Conservation (phyloP, 2,888 invertebrate genomes). For the Caenorhabditis sp. region DNA sequence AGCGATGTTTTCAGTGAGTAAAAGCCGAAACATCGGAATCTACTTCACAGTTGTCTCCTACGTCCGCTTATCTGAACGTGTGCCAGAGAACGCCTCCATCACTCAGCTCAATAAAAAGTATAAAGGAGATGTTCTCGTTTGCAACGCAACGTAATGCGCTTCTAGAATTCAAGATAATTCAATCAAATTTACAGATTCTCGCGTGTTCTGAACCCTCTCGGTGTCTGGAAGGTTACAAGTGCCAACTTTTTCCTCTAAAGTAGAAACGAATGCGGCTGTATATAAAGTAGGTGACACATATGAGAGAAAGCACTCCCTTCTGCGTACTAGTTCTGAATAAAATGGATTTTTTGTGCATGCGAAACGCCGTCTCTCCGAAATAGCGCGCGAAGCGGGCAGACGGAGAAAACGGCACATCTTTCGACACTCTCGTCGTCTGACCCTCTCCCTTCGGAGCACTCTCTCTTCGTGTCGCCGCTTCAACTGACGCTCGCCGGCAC, state of each 20-base stretch:
- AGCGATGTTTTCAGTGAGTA: slow-evolving; percentile 52
- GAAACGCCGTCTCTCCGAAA: slow-evolving; percentile 40
- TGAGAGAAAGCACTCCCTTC: slow-evolving; percentile 1
- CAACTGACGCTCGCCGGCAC: slow-evolving; percentile 20
- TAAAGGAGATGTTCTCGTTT: slow-evolving; percentile 48
- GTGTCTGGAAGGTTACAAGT: slow-evolving; percentile 64
- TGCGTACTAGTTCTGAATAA: slow-evolving; percentile 41
- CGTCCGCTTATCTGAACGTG: slow-evolving; percentile 47
- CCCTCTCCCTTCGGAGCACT: slow-evolving; percentile 31
- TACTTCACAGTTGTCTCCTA: slow-evolving; percentile 65
- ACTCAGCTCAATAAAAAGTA: slow-evolving; percentile 52
- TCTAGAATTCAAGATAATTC: background rate
- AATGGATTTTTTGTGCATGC: slow-evolving; percentile 44
- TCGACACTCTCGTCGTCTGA: slow-evolving; percentile 42
- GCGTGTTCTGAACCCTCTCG: slow-evolving; percentile 65
- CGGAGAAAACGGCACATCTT: slow-evolving; percentile 44
- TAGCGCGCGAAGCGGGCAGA: slow-evolving; percentile 24
- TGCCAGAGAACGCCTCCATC: slow-evolving; percentile 52
- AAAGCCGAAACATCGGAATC: slow-evolving; percentile 57
- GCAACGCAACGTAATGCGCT: slow-evolving; percentile 59
- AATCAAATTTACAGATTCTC: slow-evolving; percentile 59
- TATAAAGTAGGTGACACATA: background rate
- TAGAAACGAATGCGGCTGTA: background rate
- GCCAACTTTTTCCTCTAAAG: slow-evolving; percentile 55
- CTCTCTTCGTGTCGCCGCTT: slow-evolving; percentile 17